A percentile compares a stretch with the other conserved stretches of the same genome.
Conservation (phyloP, 2,797 vertebrate species). For the Cynopterus sphinx region DNA sequence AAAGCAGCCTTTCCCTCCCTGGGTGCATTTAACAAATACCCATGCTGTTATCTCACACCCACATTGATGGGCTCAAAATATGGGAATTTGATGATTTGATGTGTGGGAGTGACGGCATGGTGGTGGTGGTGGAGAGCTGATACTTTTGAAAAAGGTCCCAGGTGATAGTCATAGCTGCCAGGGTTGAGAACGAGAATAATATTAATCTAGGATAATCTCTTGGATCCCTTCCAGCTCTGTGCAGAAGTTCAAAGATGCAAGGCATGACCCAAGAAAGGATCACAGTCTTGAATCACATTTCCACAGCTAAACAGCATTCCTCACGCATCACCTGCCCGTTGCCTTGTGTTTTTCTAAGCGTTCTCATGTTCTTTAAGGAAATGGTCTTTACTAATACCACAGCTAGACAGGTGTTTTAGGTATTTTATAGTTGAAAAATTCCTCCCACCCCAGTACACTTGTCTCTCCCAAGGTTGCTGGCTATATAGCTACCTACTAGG, state of each 20-base stretch:
- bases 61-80: background rate
- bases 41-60: background rate
- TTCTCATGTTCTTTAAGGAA: slow-evolving; percentile 33
- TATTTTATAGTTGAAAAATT: background rate
- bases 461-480: background rate
- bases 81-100: background rate
- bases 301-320: background rate
- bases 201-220: slow-evolving; percentile 30
- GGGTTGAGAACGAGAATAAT: background rate
- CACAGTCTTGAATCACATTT: background rate
- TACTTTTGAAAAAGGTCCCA: background rate
- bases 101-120: background rate
- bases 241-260: background rate
- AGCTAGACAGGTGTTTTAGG: background rate
- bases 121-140: background rate
- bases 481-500: background rate
- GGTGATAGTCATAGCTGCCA: background rate
- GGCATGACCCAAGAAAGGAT: slow-evolving; percentile 9
- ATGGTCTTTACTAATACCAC: slow-evolving; percentile 12
- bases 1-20: background rate
- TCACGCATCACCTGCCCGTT: background rate
- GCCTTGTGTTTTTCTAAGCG: slow-evolving; percentile 53
- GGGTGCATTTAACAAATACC: background rate
- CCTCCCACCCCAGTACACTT: accelerated
- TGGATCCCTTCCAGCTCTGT: background rate